Conservation (phyloP, 1,140 invertebrate genomes). For the Neodiprion virginianus region DNA sequence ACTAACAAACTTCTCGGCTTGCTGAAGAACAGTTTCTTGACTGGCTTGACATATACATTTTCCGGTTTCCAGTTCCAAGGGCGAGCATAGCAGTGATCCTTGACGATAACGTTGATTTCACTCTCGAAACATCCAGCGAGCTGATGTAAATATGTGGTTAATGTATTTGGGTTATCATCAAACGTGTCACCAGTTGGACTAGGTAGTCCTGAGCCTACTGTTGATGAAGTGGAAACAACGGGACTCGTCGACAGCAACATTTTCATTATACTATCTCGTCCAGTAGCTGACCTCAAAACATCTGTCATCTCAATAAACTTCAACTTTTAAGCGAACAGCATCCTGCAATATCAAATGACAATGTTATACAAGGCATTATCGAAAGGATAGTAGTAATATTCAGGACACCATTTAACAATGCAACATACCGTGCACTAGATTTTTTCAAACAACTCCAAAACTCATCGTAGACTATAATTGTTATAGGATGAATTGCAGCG, state of each 20-base stretch:
- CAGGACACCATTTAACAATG: no score
- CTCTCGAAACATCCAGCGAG: constrained; percentile 50
- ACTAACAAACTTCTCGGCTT: constrained; percentile 37
- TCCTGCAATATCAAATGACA: no score
- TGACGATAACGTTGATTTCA: constrained; percentile 51
- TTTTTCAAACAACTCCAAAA: no score
- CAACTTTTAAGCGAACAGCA: no score
- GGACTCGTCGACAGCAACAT: constrained; percentile 19
- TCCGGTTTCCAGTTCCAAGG: constrained; percentile 76
- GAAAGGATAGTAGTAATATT: no score
- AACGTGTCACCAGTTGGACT: constrained; percentile 37
- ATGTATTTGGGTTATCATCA: constrained; percentile 52
- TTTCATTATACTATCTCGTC: constrained; percentile 26
- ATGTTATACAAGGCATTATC: no score
- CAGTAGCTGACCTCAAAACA: constrained; percentile 11
- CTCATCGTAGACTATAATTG: no score
- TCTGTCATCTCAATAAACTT: constrained; percentile 7
- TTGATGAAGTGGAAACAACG: constrained; percentile 11
- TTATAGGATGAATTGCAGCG: no score
- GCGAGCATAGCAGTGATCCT: constrained; percentile 75
- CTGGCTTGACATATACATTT: constrained; percentile 69
- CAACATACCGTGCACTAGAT: no score
- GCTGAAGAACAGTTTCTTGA: constrained; percentile 63
- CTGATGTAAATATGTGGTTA: constrained; percentile 51
- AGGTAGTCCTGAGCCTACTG: constrained; percentile 16